These are phyloP conservation scores for Drosophila funebris DNA, from an alignment of 1,140 invertebrate species.

Conservation along the genomic window DNA sequence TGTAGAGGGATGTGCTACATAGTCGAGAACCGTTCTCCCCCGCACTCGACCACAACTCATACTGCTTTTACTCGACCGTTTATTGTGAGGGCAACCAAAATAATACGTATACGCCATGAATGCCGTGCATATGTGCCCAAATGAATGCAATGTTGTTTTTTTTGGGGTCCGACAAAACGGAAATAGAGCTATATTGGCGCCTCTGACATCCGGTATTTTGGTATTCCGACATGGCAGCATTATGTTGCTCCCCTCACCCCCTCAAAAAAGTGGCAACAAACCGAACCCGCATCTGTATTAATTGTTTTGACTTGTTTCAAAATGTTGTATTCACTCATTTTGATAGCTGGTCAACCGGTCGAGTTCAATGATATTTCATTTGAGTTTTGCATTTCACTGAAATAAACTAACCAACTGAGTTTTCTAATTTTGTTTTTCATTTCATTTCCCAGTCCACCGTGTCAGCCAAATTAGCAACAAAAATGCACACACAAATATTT, in stretches of 20 bases:
- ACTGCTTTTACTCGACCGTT: neutral
- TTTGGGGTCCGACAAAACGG: constrained; percentile 6
- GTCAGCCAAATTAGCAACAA: constrained; percentile 37
- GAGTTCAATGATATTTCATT: constrained; percentile 30
- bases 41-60: neutral
- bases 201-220: constrained; percentile 26
- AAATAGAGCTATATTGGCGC: constrained; percentile 28
- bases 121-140: constrained; percentile 27
- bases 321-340: constrained; percentile 16
- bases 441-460: constrained; percentile 13
- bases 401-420: constrained; percentile 9
- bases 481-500: constrained; percentile 16
- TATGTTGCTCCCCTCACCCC: neutral
- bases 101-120: constrained; percentile 56
- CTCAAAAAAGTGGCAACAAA: neutral
- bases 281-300: constrained; percentile 40
- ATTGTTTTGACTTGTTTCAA: constrained; percentile 37
- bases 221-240: constrained; percentile 2
- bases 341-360: neutral
- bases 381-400: constrained; percentile 17
- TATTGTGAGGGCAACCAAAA: constrained; percentile 28
- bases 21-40: neutral
- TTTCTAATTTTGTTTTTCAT: constrained; percentile 1
- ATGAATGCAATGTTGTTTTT: constrained; percentile 34
- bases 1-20: neutral